A percentile compares a stretch with the other conserved stretches of the same genome.
Evolutionary conservation across 2,113 vertebrate genomes (phyloP).

Genomic region (Lamprologus callipterus): DNA sequence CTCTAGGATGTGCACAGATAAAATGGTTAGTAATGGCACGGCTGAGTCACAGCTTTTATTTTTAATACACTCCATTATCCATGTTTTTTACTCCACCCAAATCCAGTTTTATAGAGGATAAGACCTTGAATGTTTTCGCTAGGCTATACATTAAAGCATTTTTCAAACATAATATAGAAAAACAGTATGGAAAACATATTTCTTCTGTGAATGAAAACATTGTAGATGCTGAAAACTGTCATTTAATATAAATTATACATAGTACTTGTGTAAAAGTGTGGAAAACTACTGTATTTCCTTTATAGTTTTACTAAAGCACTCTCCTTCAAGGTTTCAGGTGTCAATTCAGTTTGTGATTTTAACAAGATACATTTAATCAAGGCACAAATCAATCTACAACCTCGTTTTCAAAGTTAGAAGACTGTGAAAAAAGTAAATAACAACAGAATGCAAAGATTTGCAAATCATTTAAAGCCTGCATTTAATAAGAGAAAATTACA

Average conservation of each 20-base stretch:
- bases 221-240: neutral
- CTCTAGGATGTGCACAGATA: conserved; percentile 1
- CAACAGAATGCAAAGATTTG: neutral
- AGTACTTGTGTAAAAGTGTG: neutral
- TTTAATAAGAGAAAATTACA: neutral
- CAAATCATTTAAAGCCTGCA: neutral
- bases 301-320: neutral
- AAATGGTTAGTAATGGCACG: conserved; percentile 27
- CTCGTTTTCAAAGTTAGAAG: neutral
- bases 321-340: neutral
- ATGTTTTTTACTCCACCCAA: neutral
- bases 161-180: neutral
- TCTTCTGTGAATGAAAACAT: neutral
- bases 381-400: neutral
- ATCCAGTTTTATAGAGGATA: neutral
- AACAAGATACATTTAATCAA: neutral
- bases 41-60: conserved; percentile 43
- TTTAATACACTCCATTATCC: conserved; percentile 20
- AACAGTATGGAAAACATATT: neutral
- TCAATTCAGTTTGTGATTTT: neutral
- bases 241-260: neutral
- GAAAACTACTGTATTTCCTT: neutral
- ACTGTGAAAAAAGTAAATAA: neutral
- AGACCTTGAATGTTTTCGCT: neutral
- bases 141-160: neutral